Conservation (phyloP, 2,888 invertebrate genomes). For the Cepaea hortensis region DNA sequence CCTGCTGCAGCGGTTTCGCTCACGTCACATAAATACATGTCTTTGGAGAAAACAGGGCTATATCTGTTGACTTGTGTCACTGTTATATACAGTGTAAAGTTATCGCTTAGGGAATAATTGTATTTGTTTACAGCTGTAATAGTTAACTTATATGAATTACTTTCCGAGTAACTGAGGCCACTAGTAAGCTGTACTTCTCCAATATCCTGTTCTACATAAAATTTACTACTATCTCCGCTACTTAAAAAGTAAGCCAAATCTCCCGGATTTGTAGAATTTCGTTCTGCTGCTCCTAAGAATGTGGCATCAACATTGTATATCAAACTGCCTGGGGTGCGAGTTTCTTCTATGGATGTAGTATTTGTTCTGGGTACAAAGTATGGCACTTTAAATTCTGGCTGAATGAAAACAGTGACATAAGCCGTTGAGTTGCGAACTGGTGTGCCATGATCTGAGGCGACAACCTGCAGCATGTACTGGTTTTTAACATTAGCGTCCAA, state of each 20-base stretch:
- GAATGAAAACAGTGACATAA: conserved; percentile 46
- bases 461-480: conserved; percentile 29
- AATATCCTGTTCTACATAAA: conserved; percentile 58
- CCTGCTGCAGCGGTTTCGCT: conserved; percentile 52
- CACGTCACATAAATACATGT: conserved; percentile 33
- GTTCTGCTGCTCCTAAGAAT: conserved; percentile 19
- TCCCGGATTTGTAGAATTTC: not conserved
- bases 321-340: not conserved
- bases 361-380: not conserved
- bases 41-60: conserved; percentile 47
- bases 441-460: conserved; percentile 58
- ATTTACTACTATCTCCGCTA: conserved; percentile 57
- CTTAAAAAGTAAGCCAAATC: conserved; percentile 57
- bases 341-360: conserved; percentile 11
- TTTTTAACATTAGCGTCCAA: conserved; percentile 25
- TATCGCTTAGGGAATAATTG: conserved; percentile 32
- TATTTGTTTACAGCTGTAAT: conserved; percentile 52
- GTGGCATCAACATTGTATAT: conserved; percentile 31
- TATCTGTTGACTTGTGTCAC: conserved; percentile 56
- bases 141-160: conserved; percentile 13
- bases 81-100: conserved; percentile 37
- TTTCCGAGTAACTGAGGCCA: conserved; percentile 31
- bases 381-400: not conserved
- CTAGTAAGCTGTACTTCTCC: conserved; percentile 55
- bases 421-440: conserved; percentile 53